Percentiles rank a stretch among this genome's conserved stretches.
These are phyloP conservation scores for Probaryconus sp. DNA, from an alignment of 1,140 invertebrate species.

Conservation along the genomic window DNA sequence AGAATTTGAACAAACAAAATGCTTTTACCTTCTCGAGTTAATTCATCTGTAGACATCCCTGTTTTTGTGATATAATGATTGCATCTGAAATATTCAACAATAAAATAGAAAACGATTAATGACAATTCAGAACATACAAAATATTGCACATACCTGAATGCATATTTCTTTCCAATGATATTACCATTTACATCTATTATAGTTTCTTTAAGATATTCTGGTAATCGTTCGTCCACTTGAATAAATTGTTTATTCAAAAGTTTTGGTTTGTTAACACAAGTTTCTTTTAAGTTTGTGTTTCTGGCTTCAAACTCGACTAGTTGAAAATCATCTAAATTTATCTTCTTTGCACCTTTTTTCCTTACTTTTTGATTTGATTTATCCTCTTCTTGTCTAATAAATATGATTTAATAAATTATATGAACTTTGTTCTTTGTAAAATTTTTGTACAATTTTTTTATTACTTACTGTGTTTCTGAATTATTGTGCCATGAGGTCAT, in stretches of 20 bases:
- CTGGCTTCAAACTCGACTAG: constrained; percentile 62
- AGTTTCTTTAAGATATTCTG: constrained; percentile 50
- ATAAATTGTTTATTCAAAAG: constrained; percentile 69
- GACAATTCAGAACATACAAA: background rate
- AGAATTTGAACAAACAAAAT: too few relatives aligned
- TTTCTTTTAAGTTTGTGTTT: constrained; percentile 67
- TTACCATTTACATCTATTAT: constrained; percentile 68
- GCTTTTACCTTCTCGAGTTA: constrained; percentile 61
- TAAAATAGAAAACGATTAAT: background rate
- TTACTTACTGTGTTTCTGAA: constrained; percentile 62
- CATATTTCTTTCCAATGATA: constrained; percentile 73
- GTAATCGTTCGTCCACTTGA: constrained; percentile 66
- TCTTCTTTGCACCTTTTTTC: constrained; percentile 54
- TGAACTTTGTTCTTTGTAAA: background rate
- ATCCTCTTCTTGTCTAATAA: constrained; percentile 34
- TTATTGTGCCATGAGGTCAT: constrained; percentile 53
- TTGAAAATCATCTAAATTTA: constrained; percentile 68
- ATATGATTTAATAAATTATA: background rate
- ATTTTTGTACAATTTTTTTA: background rate
- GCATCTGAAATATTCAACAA: constrained; percentile 53
- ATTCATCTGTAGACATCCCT: constrained; percentile 66
- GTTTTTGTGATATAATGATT: constrained; percentile 64
- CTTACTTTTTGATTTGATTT: constrained; percentile 42
- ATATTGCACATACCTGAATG: constrained; percentile 65
- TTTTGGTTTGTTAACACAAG: constrained; percentile 60